Evolutionary conservation across 1,140 invertebrate genomes (phyloP).

Genomic region (Myzus persicae): DNA sequence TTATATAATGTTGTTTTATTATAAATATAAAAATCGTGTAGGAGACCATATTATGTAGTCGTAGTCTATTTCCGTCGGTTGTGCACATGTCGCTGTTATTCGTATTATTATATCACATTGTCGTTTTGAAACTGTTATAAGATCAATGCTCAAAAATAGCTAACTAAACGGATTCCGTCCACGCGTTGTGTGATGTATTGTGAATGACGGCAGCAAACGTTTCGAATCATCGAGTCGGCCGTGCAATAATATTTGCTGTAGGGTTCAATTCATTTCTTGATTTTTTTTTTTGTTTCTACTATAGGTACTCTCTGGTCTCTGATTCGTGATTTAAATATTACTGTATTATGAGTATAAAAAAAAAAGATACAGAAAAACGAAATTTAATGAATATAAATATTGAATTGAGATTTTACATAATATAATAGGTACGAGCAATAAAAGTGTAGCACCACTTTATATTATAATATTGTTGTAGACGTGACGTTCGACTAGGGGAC

Average conservation of each 20-base stretch:
- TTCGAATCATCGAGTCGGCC: neutral
- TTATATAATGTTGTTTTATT: constrained; percentile 22
- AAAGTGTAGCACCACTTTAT: neutral
- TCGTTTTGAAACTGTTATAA: constrained; percentile 37
- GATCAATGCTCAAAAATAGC: constrained; percentile 57
- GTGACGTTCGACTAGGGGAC: neutral
- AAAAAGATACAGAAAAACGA: neutral
- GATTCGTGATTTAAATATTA: neutral
- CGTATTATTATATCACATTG: constrained; percentile 40
- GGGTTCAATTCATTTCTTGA: neutral
- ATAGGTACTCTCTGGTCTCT: neutral
- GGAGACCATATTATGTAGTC: neutral
- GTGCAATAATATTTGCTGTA: neutral
- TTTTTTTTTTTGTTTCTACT: neutral
- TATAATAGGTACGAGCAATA: neutral
- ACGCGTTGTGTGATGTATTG: neutral
- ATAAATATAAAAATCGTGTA: constrained; percentile 52
- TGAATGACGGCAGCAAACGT: constrained; percentile 22
- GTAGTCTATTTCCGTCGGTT: constrained; percentile 42
- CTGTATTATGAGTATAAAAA: neutral
- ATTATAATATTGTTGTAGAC: neutral
- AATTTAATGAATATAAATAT: neutral
- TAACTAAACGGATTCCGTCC: constrained; percentile 25
- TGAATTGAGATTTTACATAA: too few relatives aligned
- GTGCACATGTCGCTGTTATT: constrained; percentile 56